Evolutionary conservation across 2,797 vertebrate genomes (phyloP).

Genomic region (Mareca penelope): DNA sequence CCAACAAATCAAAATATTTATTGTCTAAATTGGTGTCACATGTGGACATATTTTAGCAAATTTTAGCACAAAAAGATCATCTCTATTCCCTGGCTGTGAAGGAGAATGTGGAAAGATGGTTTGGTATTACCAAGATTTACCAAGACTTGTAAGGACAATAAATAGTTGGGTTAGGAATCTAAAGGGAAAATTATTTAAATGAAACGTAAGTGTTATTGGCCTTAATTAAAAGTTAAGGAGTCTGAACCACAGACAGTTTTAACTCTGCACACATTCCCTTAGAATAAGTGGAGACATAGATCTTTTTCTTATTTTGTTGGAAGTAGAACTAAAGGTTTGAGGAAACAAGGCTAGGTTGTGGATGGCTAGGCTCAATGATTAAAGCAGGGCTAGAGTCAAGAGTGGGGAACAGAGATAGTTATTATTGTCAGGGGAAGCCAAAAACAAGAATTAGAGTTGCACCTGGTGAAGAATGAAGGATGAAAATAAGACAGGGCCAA

Average conservation of each 20-base stretch:
- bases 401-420: slow-evolving; percentile 30
- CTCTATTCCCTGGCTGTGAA: neutral
- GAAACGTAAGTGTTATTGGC: neutral
- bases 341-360: neutral
- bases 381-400: neutral
- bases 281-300: neutral
- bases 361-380: slow-evolving; percentile 11
- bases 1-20: neutral
- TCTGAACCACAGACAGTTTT: neutral
- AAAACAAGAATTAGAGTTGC: neutral
- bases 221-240: neutral
- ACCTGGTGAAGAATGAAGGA: neutral
- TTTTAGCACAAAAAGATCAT: neutral
- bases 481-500: neutral
- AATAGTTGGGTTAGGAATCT: neutral
- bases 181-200: neutral
- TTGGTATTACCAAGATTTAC: neutral
- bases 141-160: neutral
- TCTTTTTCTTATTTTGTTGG: neutral
- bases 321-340: slow-evolving; percentile 1
- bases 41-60: neutral
- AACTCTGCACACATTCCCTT: neutral
- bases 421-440: neutral
- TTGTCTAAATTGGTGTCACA: neutral
- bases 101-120: neutral